Conservation (phyloP, 2,113 vertebrate genomes). For the Rafetus swinhoei region DNA sequence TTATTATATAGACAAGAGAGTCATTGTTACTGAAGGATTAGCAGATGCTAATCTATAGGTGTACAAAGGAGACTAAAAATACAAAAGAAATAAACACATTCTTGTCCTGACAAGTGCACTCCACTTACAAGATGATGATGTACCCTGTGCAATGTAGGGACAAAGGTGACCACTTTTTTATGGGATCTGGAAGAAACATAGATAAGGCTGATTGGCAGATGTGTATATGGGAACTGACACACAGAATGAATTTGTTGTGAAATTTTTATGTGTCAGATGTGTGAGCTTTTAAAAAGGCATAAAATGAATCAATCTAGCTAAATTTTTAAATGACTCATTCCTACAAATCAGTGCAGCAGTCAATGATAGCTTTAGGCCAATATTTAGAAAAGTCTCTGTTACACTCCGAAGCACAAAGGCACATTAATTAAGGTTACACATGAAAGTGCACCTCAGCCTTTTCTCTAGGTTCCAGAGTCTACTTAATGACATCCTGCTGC, state of each 20-base stretch:
- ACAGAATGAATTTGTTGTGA: not conserved
- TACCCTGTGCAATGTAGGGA: not conserved
- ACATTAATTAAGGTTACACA: not conserved
- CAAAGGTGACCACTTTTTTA: not conserved
- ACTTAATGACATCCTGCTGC: not conserved
- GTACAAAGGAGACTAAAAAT: not conserved
- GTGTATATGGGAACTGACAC: not conserved
- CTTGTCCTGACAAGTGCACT: rapidly evolving
- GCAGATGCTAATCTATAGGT: not conserved
- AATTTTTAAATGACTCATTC: not conserved
- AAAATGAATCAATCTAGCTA: not conserved
- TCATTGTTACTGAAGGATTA: not conserved
- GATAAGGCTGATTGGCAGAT: not conserved
- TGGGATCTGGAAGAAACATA: not conserved
- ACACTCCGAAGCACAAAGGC: not conserved
- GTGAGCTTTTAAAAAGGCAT: not conserved
- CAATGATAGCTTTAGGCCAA: not conserved
- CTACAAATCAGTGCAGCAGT: not conserved
- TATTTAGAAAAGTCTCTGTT: not conserved
- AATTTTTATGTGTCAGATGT: not conserved
- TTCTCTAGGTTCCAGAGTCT: not conserved
- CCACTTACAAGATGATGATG: not conserved
- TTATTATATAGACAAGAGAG: not conserved
- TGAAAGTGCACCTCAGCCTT: not conserved
- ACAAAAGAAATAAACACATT: not conserved